Percentiles rank a stretch among this genome's conserved stretches.
Evolutionary conservation across 2,888 invertebrate genomes (phyloP).

Genomic region (Sarcophaga rosellei): DNA sequence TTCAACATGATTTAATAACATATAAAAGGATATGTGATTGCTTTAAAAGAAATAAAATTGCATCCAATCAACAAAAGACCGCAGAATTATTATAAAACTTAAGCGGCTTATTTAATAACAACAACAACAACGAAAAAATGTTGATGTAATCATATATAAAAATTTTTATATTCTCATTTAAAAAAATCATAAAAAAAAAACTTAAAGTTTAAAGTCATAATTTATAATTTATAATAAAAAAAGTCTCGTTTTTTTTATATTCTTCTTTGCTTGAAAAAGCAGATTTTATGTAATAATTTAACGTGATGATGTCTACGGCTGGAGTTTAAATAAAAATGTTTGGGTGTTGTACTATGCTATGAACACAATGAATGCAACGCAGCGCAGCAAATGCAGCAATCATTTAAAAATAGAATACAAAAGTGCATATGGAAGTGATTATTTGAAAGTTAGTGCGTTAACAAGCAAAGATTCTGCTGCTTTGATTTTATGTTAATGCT

Average conservation of each 20-base stretch:
- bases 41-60: background rate
- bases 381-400: no score
- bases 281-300: no score
- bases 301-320: no score
- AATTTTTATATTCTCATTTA: background rate
- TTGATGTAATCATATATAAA: background rate
- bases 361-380: no score
- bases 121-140: background rate
- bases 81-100: background rate
- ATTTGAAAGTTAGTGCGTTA: no score
- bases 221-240: background rate
- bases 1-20: slow-evolving; percentile 52
- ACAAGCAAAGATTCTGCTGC: no score
- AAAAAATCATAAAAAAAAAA: background rate
- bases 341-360: no score
- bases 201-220: background rate
- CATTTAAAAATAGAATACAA: no score
- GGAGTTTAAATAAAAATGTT: no score
- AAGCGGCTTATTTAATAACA: background rate
- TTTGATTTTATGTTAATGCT: no score
- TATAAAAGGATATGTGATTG: slow-evolving; percentile 35
- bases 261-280: no score
- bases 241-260: background rate
- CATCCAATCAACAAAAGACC: background rate
- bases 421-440: no score